Evolutionary conservation across 2,888 invertebrate genomes (phyloP).

Genomic region (Cataglyphis livida): DNA sequence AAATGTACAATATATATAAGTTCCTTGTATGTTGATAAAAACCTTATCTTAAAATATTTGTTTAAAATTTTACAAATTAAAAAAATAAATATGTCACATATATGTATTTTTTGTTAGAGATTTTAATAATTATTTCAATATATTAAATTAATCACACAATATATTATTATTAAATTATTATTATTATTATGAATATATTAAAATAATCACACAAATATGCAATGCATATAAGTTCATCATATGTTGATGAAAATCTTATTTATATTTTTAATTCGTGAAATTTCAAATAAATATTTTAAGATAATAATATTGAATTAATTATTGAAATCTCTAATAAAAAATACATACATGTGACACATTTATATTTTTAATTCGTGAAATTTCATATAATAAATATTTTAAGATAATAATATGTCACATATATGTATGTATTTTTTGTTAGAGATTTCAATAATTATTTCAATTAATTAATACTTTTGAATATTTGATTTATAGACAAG

Average conservation of each 20-base stretch:
- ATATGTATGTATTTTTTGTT: not conserved
- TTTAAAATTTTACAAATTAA: not conserved
- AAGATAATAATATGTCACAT: too few relatives aligned
- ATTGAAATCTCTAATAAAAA: too few relatives aligned
- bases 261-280: too few relatives aligned
- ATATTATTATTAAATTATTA: too few relatives aligned
- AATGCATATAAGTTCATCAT: not conserved
- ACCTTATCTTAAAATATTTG: not conserved
- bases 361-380: too few relatives aligned
- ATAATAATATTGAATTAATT: not conserved
- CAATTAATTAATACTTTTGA: not conserved
- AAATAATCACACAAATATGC: not conserved
- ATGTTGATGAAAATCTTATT: not conserved
- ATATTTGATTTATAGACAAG: not conserved
- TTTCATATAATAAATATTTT: not conserved
- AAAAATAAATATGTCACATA: not conserved
- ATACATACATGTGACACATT: not conserved
- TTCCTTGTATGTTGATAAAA: not conserved
- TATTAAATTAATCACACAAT: not conserved
- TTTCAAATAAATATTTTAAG: not conserved
- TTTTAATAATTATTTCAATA: not conserved
- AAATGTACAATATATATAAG: not conserved
- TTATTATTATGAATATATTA: too few relatives aligned
- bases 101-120: not conserved
- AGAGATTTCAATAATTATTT: not conserved